A percentile compares a stretch with the other conserved stretches of the same genome.
phyloP scores from a whole-genome alignment of 2,888 invertebrate genomes.

The Parascotia fuliginaria region DNA sequence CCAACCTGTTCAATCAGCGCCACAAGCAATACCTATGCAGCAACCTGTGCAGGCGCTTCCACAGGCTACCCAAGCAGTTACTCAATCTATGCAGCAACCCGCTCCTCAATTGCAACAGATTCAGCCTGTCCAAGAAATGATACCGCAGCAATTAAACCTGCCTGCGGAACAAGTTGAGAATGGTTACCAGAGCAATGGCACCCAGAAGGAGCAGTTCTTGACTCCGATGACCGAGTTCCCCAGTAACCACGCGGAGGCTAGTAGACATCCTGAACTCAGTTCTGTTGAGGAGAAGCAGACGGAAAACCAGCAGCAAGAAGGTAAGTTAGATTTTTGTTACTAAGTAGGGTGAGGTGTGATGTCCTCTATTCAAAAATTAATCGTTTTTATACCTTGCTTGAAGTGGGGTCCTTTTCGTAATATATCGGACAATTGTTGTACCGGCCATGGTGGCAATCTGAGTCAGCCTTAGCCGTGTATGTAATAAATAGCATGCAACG shows the following conservation, averaged over 20 bases:
- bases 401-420: no score
- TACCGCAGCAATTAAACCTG: conserved; percentile 66
- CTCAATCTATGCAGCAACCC: background rate
- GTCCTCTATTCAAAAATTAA: no score
- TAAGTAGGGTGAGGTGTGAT: no score
- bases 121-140: conserved; percentile 46
- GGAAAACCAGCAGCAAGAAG: conserved; percentile 67
- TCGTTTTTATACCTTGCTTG: no score
- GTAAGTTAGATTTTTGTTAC: conserved; percentile 45
- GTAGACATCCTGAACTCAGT: conserved; percentile 69
- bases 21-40: conserved; percentile 11
- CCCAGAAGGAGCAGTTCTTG: conserved; percentile 75
- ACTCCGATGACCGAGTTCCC: conserved; percentile 80
- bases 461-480: no score
- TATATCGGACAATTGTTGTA: no score
- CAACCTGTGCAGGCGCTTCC: background rate
- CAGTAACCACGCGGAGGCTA: conserved; percentile 62
- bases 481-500: no score
- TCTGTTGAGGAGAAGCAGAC: conserved; percentile 75
- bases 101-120: background rate
- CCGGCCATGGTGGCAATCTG: no score
- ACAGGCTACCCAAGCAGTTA: conserved; percentile 1
- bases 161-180: conserved; percentile 61
- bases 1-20: conserved; percentile 17
- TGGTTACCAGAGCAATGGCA: conserved; percentile 58